Percentiles rank a stretch among this genome's conserved stretches.
Evolutionary conservation across 2,888 invertebrate genomes (phyloP).

Genomic region (Melitaea athalia): DNA sequence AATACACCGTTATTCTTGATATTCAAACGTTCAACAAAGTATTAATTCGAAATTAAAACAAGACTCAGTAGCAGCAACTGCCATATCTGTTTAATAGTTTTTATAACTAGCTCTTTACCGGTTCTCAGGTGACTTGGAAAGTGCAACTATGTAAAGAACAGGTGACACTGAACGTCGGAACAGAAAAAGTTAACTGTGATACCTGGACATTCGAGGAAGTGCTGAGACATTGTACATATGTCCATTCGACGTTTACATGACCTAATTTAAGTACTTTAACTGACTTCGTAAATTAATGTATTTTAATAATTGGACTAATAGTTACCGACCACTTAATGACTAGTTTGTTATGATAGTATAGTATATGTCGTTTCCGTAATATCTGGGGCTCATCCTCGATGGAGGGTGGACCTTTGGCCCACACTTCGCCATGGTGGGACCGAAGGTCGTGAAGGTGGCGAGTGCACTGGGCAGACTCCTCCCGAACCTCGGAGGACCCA

Average conservation of each 20-base stretch:
- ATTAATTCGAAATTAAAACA: background rate
- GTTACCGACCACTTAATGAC: no score
- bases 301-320: no score
- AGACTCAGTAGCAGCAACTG: background rate
- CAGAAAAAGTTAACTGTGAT: conserved; percentile 30
- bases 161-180: conserved; percentile 26
- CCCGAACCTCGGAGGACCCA: no score
- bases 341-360: no score
- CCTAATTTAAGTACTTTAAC: conserved; percentile 4
- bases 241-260: background rate
- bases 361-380: no score
- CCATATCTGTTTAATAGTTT: background rate
- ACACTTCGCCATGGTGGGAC: no score
- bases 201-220: conserved; percentile 25
- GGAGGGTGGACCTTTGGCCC: no score
- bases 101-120: conserved; percentile 6
- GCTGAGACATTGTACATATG: conserved; percentile 7
- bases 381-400: no score
- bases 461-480: no score
- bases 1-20: no score
- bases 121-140: conserved; percentile 1
- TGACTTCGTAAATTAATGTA: no score
- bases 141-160: conserved; percentile 19
- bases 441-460: no score
- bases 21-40: background rate